A percentile compares a stretch with the other conserved stretches of the same genome.
Conservation (phyloP, 1,140 invertebrate genomes). For the Lucilia cuprina region DNA sequence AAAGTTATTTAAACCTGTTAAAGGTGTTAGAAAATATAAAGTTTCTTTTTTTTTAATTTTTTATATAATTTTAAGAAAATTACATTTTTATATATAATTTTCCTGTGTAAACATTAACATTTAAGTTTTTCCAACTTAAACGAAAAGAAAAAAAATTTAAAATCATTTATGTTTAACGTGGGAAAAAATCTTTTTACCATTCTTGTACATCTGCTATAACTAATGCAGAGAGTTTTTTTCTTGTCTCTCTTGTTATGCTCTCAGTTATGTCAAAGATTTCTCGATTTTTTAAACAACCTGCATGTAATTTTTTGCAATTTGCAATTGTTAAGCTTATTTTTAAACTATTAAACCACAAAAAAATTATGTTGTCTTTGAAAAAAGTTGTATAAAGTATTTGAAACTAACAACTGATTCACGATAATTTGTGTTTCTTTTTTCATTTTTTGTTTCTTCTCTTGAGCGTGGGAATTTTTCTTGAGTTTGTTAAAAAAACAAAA, state of each 20-base stretch:
- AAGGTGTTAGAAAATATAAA: neutral
- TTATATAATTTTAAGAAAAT: neutral
- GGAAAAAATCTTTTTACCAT: neutral
- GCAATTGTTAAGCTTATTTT: neutral
- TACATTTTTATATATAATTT: neutral
- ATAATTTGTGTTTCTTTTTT: neutral
- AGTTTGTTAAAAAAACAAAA: neutral
- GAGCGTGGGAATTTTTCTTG: neutral
- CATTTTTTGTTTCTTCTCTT: neutral
- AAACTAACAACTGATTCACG: constrained; percentile 1
- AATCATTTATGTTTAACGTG: neutral
- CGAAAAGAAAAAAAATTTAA: neutral
- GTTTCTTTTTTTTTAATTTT: neutral
- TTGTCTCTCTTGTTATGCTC: neutral
- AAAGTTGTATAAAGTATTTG: neutral
- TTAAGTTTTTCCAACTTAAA: neutral
- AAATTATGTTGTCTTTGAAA: neutral
- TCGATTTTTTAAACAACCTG: neutral
- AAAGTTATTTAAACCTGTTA: neutral
- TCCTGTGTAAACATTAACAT: neutral
- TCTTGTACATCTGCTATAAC: neutral
- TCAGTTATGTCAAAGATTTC: neutral
- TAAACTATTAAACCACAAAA: neutral
- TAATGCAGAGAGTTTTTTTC: neutral
- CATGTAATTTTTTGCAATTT: neutral